These are phyloP conservation scores for Tyrannus savana DNA, from an alignment of 2,113 vertebrate genomes.

Conservation along the genomic window DNA sequence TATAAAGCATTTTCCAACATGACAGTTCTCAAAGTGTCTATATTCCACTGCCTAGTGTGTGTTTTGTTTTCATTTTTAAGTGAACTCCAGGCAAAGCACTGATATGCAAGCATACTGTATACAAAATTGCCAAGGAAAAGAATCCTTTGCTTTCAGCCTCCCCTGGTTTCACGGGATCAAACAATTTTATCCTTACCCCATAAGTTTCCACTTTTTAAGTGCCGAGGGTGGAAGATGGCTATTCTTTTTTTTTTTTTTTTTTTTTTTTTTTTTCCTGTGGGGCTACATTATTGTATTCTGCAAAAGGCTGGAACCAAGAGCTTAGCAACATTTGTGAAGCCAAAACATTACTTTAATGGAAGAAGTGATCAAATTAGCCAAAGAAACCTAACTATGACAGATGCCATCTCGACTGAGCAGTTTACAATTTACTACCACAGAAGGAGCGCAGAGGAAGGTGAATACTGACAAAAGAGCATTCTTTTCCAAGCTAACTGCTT, in stretches of 20 bases:
- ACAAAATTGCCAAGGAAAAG: not conserved
- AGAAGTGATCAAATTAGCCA: conserved; percentile 56
- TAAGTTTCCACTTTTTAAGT: not conserved
- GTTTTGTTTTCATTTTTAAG: conserved; percentile 26
- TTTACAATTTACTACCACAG: conserved; percentile 53
- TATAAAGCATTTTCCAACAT: not conserved
- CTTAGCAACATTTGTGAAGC: conserved; percentile 8
- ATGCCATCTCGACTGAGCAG: conserved; percentile 28
- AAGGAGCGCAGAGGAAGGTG: conserved; percentile 20
- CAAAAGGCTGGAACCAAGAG: not conserved
- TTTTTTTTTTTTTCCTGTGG: not conserved
- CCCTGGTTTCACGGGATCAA: not conserved
- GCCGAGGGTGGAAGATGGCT: not conserved
- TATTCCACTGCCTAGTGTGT: not conserved
- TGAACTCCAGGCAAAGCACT: not conserved
- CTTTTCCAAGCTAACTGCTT: conserved; percentile 48
- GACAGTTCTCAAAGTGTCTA: not conserved
- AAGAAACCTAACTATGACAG: conserved; percentile 53
- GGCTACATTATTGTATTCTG: not conserved
- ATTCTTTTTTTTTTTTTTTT: not conserved
- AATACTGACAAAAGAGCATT: conserved; percentile 61
- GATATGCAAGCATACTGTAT: not conserved
- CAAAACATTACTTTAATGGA: conserved; percentile 40
- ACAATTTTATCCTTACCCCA: not conserved
- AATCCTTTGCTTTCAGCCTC: not conserved